Conservation (phyloP, 2,888 invertebrate genomes). For the Microplitis deprimator region DNA sequence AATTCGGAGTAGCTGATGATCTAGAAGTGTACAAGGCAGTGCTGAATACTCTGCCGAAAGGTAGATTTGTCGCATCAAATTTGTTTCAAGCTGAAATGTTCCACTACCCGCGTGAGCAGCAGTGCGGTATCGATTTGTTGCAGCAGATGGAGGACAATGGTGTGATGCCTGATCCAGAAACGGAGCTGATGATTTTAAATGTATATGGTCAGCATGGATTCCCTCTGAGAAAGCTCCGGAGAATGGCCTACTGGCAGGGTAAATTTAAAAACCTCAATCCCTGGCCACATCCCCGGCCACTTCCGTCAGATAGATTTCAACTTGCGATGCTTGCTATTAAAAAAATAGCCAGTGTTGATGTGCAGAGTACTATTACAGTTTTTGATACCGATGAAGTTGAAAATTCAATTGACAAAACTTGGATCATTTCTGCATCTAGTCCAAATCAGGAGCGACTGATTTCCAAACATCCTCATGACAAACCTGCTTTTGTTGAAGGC, state of each 20-base stretch:
- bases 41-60: slow-evolving; percentile 89
- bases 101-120: slow-evolving; percentile 97
- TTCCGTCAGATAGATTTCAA: slow-evolving; percentile 84
- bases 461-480: slow-evolving; percentile 74
- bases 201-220: slow-evolving; percentile 86
- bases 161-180: slow-evolving; percentile 92
- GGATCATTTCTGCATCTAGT: slow-evolving; percentile 92
- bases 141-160: slow-evolving; percentile 96
- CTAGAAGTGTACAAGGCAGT: slow-evolving; percentile 88
- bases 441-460: slow-evolving; percentile 82
- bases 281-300: slow-evolving; percentile 83
- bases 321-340: slow-evolving; percentile 87
- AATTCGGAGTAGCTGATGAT: slow-evolving; percentile 91
- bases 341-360: slow-evolving; percentile 88
- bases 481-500: slow-evolving; percentile 86
- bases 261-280: slow-evolving; percentile 94
- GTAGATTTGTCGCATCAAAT: slow-evolving; percentile 87
- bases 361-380: slow-evolving; percentile 77
- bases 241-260: slow-evolving; percentile 93
- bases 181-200: slow-evolving; percentile 85
- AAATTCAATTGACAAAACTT: slow-evolving; percentile 88
- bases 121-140: slow-evolving; percentile 90
- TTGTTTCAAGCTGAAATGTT: slow-evolving; percentile 89
- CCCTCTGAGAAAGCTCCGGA: slow-evolving; percentile 82
- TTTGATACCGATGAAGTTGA: slow-evolving; percentile 81